Evolutionary conservation across 2,888 invertebrate species (phyloP).

Genomic region (Acronicta psi): DNA sequence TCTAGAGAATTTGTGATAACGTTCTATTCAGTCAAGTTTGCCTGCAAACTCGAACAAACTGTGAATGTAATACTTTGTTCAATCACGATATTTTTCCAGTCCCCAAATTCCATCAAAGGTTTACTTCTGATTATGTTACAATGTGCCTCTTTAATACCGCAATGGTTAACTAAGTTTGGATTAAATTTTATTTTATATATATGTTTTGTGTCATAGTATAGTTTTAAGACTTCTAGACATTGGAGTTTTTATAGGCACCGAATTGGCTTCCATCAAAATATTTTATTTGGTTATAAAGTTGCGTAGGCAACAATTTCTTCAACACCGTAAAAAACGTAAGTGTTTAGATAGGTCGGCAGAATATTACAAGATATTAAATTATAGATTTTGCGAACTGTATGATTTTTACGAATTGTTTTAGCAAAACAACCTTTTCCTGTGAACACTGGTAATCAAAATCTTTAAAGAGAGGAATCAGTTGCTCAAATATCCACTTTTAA

Average conservation of each 20-base stretch:
- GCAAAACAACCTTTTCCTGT: no score
- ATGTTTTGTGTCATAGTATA: neutral
- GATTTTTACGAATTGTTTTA: no score
- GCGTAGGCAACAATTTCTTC: slow-evolving; percentile 14
- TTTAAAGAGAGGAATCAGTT: no score
- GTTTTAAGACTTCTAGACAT: slow-evolving; percentile 9
- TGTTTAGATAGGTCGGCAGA: slow-evolving; percentile 4
- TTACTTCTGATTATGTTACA: slow-evolving; percentile 15
- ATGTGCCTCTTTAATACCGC: slow-evolving; percentile 4
- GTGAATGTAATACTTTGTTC: slow-evolving; percentile 53
- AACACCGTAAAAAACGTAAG: slow-evolving; percentile 31
- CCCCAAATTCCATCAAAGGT: slow-evolving; percentile 35
- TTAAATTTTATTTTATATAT: neutral
- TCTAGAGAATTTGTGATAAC: slow-evolving; percentile 66
- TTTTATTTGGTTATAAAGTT: slow-evolving; percentile 47
- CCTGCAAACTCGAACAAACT: slow-evolving; percentile 63
- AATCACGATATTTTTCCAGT: slow-evolving; percentile 35
- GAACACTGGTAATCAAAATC: no score
- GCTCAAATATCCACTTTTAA: no score
- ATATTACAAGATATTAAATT: slow-evolving; percentile 4
- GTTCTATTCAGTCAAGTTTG: slow-evolving; percentile 66
- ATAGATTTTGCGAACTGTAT: neutral
- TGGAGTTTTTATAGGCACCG: slow-evolving; percentile 13
- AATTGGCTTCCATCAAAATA: slow-evolving; percentile 43
- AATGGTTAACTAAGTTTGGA: slow-evolving; percentile 3